Evolutionary conservation across 2,888 invertebrate species (phyloP).

Genomic region (Galeopsomyia nigrocyanea): DNA sequence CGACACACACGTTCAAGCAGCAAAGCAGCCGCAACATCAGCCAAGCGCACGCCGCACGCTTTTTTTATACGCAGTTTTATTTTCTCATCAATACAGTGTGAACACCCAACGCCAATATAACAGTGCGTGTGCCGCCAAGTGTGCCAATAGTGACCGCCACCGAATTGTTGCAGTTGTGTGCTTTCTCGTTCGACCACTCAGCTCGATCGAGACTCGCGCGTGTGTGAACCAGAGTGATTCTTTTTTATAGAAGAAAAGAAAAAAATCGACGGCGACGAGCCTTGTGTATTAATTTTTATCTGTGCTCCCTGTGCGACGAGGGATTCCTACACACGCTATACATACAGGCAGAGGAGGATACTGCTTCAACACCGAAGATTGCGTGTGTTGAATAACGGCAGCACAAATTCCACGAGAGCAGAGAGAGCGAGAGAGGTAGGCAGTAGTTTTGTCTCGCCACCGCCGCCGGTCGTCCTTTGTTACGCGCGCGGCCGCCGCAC

Average conservation of each 20-base stretch:
- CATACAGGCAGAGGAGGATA: neutral
- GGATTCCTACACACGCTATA: conserved; percentile 8
- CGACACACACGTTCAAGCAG: conserved; percentile 10
- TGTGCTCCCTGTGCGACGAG: conserved; percentile 1
- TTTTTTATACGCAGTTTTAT: too few species aligned
- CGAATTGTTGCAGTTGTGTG: too few species aligned
- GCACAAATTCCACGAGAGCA: conserved; percentile 2
- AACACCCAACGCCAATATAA: too few species aligned
- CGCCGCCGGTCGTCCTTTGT: conserved; percentile 39
- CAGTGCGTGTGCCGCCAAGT: too few species aligned
- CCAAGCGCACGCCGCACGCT: neutral
- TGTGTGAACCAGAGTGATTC: too few species aligned
- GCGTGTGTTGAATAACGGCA: conserved; percentile 49
- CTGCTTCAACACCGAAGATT: conserved; percentile 10
- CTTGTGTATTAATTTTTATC: neutral
- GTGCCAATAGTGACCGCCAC: too few species aligned
- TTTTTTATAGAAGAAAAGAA: too few species aligned
- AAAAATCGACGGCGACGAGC: too few species aligned
- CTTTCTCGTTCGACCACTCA: too few species aligned
- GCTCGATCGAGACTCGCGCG: too few species aligned
- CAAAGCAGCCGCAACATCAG: neutral
- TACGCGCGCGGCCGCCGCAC: conserved; percentile 20
- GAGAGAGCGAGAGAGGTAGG: conserved; percentile 33
- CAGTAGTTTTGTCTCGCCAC: conserved; percentile 32
- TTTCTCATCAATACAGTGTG: too few species aligned